Base-by-base conservation (phyloP, 2,113 vertebrate species). In the Prionailurus viverrinus region DNA sequence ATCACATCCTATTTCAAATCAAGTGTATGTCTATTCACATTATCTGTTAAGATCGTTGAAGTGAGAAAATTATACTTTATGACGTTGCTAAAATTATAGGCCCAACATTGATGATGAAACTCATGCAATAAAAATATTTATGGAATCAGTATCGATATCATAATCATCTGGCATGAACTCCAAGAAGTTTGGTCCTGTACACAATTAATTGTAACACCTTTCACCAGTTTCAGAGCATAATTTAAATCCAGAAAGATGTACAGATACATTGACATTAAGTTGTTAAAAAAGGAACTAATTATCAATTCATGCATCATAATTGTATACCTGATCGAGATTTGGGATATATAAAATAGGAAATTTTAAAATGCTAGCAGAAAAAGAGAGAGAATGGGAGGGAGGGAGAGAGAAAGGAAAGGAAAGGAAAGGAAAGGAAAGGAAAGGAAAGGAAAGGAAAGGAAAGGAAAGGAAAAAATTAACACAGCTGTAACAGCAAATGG, bases 401-500 rank as follows among this genome's bases (percentile, higher is more conserved):
- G 36, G 51, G 3, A 36, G n/a, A 1, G 45, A 45, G 45, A 1
- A 1, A 45, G 45, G 45, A 9, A 21, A 3, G 3, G 0, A 53
- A 4, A 7, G 41, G 41, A 7, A 16, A 25, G 33, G 41, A 5
- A 6, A 7, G 0, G 23, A 19, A 4, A 29, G 41, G 39, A 7
- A 31, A 1, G 25, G 18, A 12, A 63, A 3, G 13, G 29, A n/a
- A 55, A 25, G n/a, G 19, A 39, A n/a, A 27, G n/a, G 45, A 74
- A 45, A 65, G 0, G 39, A 5, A 48, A 7, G 36, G 23, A 45
- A 58, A 94, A 65, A n/a, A 97, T 87, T 89, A 96, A 91, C n/a
- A 88, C 15, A 91, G 63, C 41, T 41, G 53, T 33, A 89, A 33
- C 5, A 33, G 41, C 48, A 96, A 94, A 97, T 51, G 71, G n/a